Base-by-base conservation (phyloP, 2,888 invertebrate species). In the Apotomis turbidana region DNA sequence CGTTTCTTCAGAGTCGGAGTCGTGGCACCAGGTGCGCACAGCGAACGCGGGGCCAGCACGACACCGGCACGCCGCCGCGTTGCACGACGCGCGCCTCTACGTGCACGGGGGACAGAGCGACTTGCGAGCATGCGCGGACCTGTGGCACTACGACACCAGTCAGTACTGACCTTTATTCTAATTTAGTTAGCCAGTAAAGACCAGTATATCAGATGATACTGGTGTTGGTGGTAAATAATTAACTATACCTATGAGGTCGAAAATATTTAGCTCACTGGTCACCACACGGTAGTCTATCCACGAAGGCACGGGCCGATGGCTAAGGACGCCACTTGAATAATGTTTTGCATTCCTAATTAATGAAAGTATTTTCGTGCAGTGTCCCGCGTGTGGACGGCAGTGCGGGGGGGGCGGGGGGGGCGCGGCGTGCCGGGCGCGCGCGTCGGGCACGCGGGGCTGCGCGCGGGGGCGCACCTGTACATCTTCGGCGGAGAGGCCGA, bases 31-130 rank as follows among this genome's bases (percentile, higher is more conserved):
- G 79, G 87, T 90, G 76, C 90, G 91, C 76, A 86, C 89, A 76
- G 75, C 75, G n/a, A 81, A 81, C 69, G 80, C 91, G 77, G 94
- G 93, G 75, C 95, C 96, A 64, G 95, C 96, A 54, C 94, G 97
- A 10, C 97, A 98, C 93, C 96, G 97, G 80, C 98, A 98, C 93
- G 96, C 97, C 0, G 97, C 97, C 3, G 96, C 97, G 60, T 91
- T 97, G 75, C 96, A 97, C 87, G 96, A 95, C 79, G 95, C 95
- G 77, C 94, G 95, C 3, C 96, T 98, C 94, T 98, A 97, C 95
- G 95, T 98, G 83, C 97, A 97, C 89, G 98, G 97, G 15, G 98
- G 98, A 0, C 97, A 97, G 96, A 96, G 96, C 75, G 97, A 97
- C 91, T 94, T 98, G 72, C 95, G 96, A 77, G 96, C 95, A 79